Conservation (phyloP, 2,113 vertebrate genomes). For the Castor canadensis region DNA sequence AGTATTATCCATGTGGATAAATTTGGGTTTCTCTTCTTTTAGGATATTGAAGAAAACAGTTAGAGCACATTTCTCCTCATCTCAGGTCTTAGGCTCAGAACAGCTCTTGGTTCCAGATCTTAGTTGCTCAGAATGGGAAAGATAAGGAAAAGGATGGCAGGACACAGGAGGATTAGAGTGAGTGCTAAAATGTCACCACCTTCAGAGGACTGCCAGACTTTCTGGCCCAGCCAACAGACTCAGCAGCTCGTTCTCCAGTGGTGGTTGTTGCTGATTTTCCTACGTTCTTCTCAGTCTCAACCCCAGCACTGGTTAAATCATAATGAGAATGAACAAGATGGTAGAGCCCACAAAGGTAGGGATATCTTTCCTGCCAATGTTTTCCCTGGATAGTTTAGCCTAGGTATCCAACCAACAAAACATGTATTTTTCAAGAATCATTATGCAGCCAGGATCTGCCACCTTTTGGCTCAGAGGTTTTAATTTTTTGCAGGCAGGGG, state of each 20-base stretch:
- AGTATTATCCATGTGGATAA: background rate
- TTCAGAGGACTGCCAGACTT: background rate
- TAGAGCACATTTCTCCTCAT: constrained; percentile 93
- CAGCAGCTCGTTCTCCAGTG: background rate
- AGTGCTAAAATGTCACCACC: background rate
- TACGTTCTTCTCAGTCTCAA: background rate
- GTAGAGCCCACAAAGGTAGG: background rate
- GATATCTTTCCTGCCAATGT: background rate
- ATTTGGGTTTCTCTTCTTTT: background rate
- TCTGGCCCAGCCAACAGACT: background rate
- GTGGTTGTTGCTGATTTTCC: background rate
- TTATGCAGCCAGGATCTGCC: background rate
- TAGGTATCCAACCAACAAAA: background rate
- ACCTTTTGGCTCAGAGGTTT: background rate
- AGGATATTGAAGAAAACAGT: constrained; percentile 96
- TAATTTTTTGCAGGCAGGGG: background rate
- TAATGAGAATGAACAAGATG: background rate
- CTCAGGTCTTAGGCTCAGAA: constrained; percentile 92
- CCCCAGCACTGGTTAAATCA: background rate
- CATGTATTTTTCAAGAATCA: background rate
- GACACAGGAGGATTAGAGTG: rapidly evolving
- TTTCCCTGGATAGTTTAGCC: background rate
- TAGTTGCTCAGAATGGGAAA: constrained; percentile 92
- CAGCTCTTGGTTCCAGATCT: constrained; percentile 88
- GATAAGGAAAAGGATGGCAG: constrained; percentile 74